Evolutionary conservation across 2,888 invertebrate genomes (phyloP).

Genomic region (Amphipoea oculea): DNA sequence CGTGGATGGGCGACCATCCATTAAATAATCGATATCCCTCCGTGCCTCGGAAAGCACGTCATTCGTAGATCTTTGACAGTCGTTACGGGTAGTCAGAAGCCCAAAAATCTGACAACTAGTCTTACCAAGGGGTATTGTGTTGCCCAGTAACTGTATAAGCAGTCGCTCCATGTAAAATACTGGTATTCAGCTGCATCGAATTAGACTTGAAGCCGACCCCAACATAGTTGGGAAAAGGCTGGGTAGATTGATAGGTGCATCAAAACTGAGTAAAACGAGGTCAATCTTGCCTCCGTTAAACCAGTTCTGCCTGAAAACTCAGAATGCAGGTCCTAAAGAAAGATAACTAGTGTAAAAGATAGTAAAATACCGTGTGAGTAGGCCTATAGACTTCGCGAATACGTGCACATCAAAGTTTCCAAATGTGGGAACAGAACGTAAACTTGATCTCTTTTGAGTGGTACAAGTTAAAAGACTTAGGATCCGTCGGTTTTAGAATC

Average conservation of each 20-base stretch:
- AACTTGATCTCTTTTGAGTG: constrained; percentile 43
- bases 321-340: constrained; percentile 15
- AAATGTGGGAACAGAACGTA: constrained; percentile 57
- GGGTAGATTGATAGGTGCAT: background rate
- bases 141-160: background rate
- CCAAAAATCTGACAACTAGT: background rate
- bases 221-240: background rate
- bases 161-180: background rate
- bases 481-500: too few relatives aligned
- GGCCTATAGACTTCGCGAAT: constrained; percentile 43
- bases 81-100: too few relatives aligned
- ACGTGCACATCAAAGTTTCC: constrained; percentile 68
- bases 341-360: constrained; percentile 29
- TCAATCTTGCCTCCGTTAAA: background rate
- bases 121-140: background rate
- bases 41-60: too few relatives aligned
- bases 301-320: background rate
- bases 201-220: background rate
- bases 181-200: too few relatives aligned
- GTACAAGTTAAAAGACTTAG: constrained; percentile 39
- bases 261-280: background rate
- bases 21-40: too few relatives aligned
- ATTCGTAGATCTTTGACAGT: too few relatives aligned
- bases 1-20: too few relatives aligned
- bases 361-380: constrained; percentile 45